Evolutionary conservation across 2,888 invertebrate genomes (phyloP).

Genomic region (Rhodophaea formosa): DNA sequence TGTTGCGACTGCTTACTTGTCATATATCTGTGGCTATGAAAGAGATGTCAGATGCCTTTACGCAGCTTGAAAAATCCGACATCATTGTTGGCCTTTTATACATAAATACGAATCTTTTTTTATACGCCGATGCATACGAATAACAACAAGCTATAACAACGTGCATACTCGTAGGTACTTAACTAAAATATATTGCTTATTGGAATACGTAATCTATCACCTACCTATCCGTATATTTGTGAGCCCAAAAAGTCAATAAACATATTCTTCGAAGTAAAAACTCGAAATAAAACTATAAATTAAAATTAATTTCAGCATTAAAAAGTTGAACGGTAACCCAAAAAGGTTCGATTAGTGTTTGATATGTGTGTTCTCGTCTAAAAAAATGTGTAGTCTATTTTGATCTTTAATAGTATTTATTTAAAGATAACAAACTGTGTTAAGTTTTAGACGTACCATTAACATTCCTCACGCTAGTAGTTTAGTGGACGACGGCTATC

Average conservation of each 20-base stretch:
- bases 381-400: neutral
- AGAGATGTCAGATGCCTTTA: too few relatives aligned
- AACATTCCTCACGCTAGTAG: conserved; percentile 55
- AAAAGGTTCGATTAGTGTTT: conserved; percentile 37
- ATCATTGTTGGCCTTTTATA: too few relatives aligned
- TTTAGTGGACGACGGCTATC: conserved; percentile 33
- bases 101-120: too few relatives aligned
- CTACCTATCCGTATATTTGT: too few relatives aligned
- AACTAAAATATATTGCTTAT: neutral
- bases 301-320: conserved; percentile 47
- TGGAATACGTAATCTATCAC: neutral
- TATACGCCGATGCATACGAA: too few relatives aligned
- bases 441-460: conserved; percentile 44
- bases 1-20: too few relatives aligned
- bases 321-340: conserved; percentile 28
- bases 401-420: neutral
- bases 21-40: too few relatives aligned
- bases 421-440: neutral
- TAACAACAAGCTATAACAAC: too few relatives aligned
- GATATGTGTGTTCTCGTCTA: conserved; percentile 46
- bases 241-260: neutral
- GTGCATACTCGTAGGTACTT: too few relatives aligned
- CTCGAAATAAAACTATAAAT: conserved; percentile 45
- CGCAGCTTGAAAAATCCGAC: too few relatives aligned
- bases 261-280: conserved; percentile 18